A percentile compares a stretch with the other conserved stretches of the same genome.
Conservation (phyloP, 2,888 invertebrate genomes). For the Dolichopus griseipennis region DNA sequence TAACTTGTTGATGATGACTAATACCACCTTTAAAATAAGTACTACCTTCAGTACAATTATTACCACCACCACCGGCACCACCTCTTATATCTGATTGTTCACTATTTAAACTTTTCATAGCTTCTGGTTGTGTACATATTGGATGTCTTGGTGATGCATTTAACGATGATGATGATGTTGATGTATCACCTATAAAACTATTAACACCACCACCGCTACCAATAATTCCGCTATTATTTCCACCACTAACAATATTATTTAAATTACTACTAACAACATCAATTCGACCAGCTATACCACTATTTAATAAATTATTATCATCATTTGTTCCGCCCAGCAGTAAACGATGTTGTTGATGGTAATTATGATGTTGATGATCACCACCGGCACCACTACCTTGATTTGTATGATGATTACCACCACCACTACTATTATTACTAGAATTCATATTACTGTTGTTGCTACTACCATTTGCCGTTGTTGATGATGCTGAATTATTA, state of each 20-base stretch:
- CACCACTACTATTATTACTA: slow-evolving; percentile 6
- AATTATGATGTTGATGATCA: slow-evolving; percentile 23
- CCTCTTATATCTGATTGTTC: slow-evolving; percentile 26
- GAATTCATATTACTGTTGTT: slow-evolving; percentile 10
- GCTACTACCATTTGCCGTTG: slow-evolving; percentile 18
- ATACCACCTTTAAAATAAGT: slow-evolving; percentile 25
- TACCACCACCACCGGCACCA: slow-evolving; percentile 23
- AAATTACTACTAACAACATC: slow-evolving; percentile 29
- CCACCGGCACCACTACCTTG: slow-evolving; percentile 10
- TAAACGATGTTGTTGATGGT: slow-evolving; percentile 19
- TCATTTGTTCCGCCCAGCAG: slow-evolving; percentile 24
- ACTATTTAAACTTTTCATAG: slow-evolving; percentile 25
- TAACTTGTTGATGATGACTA: slow-evolving; percentile 23
- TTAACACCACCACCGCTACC: background rate
- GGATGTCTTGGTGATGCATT: slow-evolving; percentile 31
- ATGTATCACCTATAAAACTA: background rate
- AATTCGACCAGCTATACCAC: slow-evolving; percentile 25
- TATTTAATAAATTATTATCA: slow-evolving; percentile 35
- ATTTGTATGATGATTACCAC: background rate
- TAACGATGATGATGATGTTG: background rate
- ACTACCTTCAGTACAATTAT: slow-evolving; percentile 18
- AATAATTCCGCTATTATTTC: background rate
- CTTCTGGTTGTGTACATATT: slow-evolving; percentile 43
- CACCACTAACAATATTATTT: background rate
- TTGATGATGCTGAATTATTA: slow-evolving; percentile 21